Conservation (phyloP, 2,113 vertebrate genomes). For the Hymenochirus boettgeri region DNA sequence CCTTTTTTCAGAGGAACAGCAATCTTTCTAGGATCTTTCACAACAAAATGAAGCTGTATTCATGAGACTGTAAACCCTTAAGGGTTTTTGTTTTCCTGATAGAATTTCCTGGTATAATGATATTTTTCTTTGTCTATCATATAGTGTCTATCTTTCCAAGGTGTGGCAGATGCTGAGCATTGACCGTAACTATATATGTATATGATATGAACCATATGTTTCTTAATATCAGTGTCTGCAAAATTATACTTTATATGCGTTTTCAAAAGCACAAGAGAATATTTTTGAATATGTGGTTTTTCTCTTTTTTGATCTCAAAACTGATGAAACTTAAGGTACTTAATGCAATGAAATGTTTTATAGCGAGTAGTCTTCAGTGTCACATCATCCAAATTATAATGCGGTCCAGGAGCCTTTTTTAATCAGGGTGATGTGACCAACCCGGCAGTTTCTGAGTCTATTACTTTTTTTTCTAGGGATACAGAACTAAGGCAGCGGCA, state of each 20-base stretch:
- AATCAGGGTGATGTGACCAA: constrained; percentile 7
- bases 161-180: constrained; percentile 48
- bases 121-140: constrained; percentile 57
- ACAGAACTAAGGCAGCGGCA: constrained; percentile 90
- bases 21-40: too few species aligned
- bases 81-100: too few species aligned
- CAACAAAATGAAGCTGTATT: too few species aligned
- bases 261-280: too few species aligned
- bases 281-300: too few species aligned
- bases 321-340: too few species aligned
- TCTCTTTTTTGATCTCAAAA: too few species aligned
- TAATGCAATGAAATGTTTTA: too few species aligned
- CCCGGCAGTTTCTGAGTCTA: constrained; percentile 11
- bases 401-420: constrained; percentile 6
- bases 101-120: constrained; percentile 48
- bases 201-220: neutral
- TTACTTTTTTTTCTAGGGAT: constrained; percentile 69
- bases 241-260: too few species aligned
- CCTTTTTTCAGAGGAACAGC: too few species aligned
- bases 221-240: too few species aligned
- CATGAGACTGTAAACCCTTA: too few species aligned
- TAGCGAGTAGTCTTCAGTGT: neutral
- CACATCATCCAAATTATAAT: constrained; percentile 25
- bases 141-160: constrained; percentile 57
- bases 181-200: constrained; percentile 25